Conservation (phyloP, 2,888 invertebrate species). For the Pseudolycoriella hygida region DNA sequence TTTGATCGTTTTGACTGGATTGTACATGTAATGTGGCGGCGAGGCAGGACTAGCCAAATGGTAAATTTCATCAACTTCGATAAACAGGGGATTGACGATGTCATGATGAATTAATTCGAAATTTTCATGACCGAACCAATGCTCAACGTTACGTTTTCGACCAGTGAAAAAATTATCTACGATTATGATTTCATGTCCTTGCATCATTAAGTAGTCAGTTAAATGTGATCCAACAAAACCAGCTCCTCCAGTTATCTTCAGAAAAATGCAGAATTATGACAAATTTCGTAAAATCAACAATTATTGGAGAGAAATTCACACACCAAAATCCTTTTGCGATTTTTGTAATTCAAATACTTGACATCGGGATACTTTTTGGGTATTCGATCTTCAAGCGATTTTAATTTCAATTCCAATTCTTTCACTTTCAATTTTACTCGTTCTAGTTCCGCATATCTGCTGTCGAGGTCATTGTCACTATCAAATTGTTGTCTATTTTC, state of each 20-base stretch:
- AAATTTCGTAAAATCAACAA: too few relatives aligned
- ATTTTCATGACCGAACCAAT: slow-evolving; percentile 98
- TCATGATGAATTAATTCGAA: slow-evolving; percentile 98
- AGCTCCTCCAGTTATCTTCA: slow-evolving; percentile 83
- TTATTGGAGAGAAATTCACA: too few relatives aligned
- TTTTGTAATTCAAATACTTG: slow-evolving; percentile 78
- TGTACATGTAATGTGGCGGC: slow-evolving; percentile 98
- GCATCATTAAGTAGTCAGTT: slow-evolving; percentile 86
- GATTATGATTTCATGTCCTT: slow-evolving; percentile 91
- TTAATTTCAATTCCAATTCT: slow-evolving; percentile 53
- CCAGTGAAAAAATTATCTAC: slow-evolving; percentile 98
- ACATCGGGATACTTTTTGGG: slow-evolving; percentile 81
- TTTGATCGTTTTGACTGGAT: slow-evolving; percentile 98
- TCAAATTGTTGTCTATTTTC: neutral
- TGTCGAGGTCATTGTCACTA: neutral
- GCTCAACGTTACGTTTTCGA: slow-evolving; percentile 89
- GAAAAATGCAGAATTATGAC: slow-evolving; percentile 6
- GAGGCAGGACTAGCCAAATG: slow-evolving; percentile 98
- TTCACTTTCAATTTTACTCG: slow-evolving; percentile 45
- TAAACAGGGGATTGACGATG: slow-evolving; percentile 90
- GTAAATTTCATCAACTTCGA: slow-evolving; percentile 96
- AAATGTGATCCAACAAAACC: slow-evolving; percentile 99
- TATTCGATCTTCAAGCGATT: slow-evolving; percentile 49
- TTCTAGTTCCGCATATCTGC: slow-evolving; percentile 22
- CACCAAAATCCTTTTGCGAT: slow-evolving; percentile 82